Conservation (phyloP, 1,140 invertebrate species). For the Panagrolaimus sp. region DNA sequence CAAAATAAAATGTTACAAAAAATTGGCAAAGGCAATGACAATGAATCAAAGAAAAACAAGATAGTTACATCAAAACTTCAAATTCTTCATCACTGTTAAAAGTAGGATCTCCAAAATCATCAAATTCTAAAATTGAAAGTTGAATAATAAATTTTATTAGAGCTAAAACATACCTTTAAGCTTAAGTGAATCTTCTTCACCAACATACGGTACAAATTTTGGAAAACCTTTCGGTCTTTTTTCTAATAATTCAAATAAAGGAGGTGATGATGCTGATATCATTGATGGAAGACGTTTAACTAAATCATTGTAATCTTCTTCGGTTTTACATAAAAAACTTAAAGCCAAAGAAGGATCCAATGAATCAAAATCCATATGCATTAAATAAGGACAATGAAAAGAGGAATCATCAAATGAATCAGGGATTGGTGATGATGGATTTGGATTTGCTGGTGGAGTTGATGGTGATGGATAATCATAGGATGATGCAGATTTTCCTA, state of each 20-base stretch:
- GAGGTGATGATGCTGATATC: slow-evolving; percentile 33
- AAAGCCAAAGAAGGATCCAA: slow-evolving; percentile 54
- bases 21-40: too few relatives aligned
- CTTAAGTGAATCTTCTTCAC: slow-evolving; percentile 37
- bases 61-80: slow-evolving; percentile 34
- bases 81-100: slow-evolving; percentile 60
- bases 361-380: slow-evolving; percentile 50
- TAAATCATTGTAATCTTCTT: slow-evolving; percentile 47
- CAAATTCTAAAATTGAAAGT: slow-evolving; percentile 45
- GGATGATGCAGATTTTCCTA: not conserved
- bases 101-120: slow-evolving; percentile 47
- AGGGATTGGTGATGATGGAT: not conserved
- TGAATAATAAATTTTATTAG: slow-evolving; percentile 8
- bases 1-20: too few relatives aligned
- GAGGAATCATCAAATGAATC: slow-evolving; percentile 45
- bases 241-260: slow-evolving; percentile 52
- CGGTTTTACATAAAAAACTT: slow-evolving; percentile 40
- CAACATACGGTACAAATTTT: slow-evolving; percentile 51
- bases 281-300: slow-evolving; percentile 27
- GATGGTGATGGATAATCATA: too few relatives aligned
- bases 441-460: not conserved
- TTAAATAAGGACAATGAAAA: slow-evolving; percentile 48
- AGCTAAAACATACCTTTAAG: slow-evolving; percentile 35
- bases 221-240: slow-evolving; percentile 47
- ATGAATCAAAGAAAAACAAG: too few relatives aligned